A percentile compares a stretch with the other conserved stretches of the same genome.
These are phyloP conservation scores for Neoitamus cyanurus DNA, from an alignment of 2,888 invertebrate genomes.

Conservation along the genomic window DNA sequence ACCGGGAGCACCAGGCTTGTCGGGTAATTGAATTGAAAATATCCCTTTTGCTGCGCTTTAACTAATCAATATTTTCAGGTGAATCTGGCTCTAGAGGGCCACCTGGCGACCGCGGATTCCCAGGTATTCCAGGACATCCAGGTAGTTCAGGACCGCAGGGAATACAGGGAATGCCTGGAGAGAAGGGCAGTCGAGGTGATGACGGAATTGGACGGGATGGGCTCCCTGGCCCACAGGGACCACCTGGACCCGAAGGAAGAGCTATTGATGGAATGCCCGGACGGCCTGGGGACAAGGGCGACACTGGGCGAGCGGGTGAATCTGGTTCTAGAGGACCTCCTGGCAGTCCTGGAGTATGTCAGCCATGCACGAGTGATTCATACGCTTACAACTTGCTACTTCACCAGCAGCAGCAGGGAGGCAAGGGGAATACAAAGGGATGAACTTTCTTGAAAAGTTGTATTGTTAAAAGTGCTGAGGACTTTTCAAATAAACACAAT, in stretches of 20 bases:
- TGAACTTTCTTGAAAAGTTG: neutral
- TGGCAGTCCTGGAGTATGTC: conserved; percentile 67
- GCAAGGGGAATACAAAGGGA: conserved; percentile 16
- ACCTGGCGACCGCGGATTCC: conserved; percentile 76
- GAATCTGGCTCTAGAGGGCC: conserved; percentile 70
- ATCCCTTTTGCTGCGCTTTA: neutral
- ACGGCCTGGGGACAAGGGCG: conserved; percentile 81
- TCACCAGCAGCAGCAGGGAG: conserved; percentile 1
- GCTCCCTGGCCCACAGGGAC: conserved; percentile 76
- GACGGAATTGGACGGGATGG: conserved; percentile 82
- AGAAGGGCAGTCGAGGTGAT: conserved; percentile 77
- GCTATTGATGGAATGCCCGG: conserved; percentile 75
- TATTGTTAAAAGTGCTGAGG: neutral
- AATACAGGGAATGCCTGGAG: conserved; percentile 71
- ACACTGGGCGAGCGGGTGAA: conserved; percentile 70
- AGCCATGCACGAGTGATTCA: conserved; percentile 55
- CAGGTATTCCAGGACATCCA: conserved; percentile 76
- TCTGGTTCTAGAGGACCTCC: conserved; percentile 75
- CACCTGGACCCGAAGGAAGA: conserved; percentile 76
- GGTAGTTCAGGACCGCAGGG: conserved; percentile 72
- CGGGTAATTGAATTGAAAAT: neutral
- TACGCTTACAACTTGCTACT: neutral
- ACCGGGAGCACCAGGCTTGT: conserved; percentile 71
- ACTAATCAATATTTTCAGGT: conserved; percentile 64
- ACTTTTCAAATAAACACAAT: neutral